A percentile compares a stretch with the other conserved stretches of the same genome.
phyloP scores from a whole-genome alignment of 1,140 invertebrate genomes.

The Drosophila sp. region DNA sequence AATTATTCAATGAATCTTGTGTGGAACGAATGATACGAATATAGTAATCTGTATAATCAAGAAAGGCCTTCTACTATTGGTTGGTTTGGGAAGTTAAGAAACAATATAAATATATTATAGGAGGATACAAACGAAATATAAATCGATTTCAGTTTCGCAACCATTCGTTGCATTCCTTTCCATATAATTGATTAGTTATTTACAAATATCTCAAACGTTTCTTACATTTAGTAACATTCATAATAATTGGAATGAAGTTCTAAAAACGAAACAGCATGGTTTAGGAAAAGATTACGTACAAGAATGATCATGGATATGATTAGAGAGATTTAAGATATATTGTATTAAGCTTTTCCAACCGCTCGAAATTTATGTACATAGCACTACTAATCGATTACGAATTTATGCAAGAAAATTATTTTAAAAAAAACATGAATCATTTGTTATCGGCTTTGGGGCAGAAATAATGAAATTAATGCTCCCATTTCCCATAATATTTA shows the following conservation, averaged over 20 bases:
- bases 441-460: slow-evolving; percentile 3
- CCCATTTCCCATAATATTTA: not conserved
- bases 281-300: not conserved
- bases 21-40: not conserved
- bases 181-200: not conserved
- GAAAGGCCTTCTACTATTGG: slow-evolving; percentile 8
- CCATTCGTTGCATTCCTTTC: not conserved
- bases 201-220: slow-evolving; percentile 17
- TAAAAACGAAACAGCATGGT: too few species aligned
- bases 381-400: slow-evolving; percentile 38
- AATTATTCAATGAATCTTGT: too few species aligned
- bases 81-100: not conserved
- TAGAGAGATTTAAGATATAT: not conserved
- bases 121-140: not conserved
- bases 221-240: slow-evolving; percentile 13
- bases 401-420: slow-evolving; percentile 46
- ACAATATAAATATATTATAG: not conserved
- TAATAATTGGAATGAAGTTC: not conserved
- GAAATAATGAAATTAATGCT: not conserved
- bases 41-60: slow-evolving; percentile 1
- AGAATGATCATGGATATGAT: not conserved
- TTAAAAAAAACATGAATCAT: slow-evolving; percentile 14
- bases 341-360: not conserved
- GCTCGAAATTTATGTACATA: slow-evolving; percentile 1
- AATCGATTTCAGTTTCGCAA: not conserved